Conservation (phyloP, 2,113 vertebrate species). For the Chelonoidis abingdonii region DNA sequence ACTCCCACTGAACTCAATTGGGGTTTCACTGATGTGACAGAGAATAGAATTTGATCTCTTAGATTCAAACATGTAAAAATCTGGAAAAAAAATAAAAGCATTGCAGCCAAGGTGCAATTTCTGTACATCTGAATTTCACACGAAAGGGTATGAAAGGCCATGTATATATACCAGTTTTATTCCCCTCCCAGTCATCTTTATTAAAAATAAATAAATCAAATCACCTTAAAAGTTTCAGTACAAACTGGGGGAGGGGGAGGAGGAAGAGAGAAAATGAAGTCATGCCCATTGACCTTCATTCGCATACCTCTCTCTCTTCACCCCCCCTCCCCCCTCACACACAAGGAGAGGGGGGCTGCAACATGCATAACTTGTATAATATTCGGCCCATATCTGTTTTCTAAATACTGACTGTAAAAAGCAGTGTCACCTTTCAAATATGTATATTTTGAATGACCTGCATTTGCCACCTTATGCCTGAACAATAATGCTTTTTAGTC, state of each 20-base stretch:
- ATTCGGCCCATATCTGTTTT: background rate
- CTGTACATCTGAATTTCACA: too few species aligned
- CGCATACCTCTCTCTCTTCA: accelerated
- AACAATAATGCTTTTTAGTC: background rate
- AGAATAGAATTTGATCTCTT: background rate
- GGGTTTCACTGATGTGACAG: background rate
- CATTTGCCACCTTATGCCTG: background rate
- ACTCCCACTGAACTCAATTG: background rate
- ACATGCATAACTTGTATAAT: background rate
- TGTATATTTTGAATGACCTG: accelerated
- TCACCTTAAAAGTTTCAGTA: accelerated
- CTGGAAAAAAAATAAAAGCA: too few species aligned
- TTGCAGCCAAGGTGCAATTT: background rate
- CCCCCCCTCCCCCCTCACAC: accelerated
- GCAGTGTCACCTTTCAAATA: accelerated
- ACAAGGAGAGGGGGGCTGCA: background rate
- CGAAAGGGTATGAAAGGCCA: background rate
- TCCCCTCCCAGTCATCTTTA: accelerated
- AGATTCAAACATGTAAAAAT: background rate
- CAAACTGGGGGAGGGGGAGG: background rate
- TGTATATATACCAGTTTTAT: background rate
- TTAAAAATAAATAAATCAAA: accelerated
- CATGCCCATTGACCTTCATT: background rate
- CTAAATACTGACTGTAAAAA: background rate
- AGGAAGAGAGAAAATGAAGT: accelerated